These are phyloP conservation scores for Aegithalos caudatus DNA, from an alignment of 2,113 vertebrate species.

Conservation along the genomic window DNA sequence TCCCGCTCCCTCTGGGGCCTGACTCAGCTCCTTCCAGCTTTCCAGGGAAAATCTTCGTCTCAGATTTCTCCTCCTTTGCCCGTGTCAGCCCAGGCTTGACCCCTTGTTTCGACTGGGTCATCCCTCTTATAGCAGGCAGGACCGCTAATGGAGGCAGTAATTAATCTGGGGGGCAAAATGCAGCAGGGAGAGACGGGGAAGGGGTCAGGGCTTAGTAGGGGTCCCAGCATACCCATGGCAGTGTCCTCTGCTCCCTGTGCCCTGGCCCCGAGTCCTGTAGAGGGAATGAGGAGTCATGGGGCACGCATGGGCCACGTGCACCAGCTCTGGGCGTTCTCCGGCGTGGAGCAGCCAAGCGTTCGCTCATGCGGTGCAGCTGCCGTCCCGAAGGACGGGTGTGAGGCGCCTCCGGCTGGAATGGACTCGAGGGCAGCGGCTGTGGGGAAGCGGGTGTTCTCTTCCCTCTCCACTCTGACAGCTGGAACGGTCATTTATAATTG, in stretches of 20 bases:
- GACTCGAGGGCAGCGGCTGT: background rate
- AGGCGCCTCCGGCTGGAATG: background rate
- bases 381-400: background rate
- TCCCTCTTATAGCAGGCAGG: background rate
- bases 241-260: background rate
- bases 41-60: background rate
- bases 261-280: fast-evolving
- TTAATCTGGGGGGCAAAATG: background rate
- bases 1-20: background rate
- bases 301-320: background rate
- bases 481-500: conserved; percentile 51
- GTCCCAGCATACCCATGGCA: fast-evolving
- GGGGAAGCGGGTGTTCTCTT: background rate
- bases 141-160: fast-evolving
- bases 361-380: background rate
- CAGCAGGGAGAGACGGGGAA: background rate
- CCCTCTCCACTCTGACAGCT: background rate
- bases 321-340: background rate
- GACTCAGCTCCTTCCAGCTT: conserved; percentile 5
- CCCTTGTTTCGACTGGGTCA: fast-evolving
- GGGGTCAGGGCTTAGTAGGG: too few relatives aligned
- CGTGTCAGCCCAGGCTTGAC: fast-evolving
- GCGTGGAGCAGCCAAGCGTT: background rate
- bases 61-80: background rate
- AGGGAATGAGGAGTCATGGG: background rate